Evolutionary conservation across 2,113 vertebrate genomes (phyloP).

Genomic region (Zonotrichia leucophrys): DNA sequence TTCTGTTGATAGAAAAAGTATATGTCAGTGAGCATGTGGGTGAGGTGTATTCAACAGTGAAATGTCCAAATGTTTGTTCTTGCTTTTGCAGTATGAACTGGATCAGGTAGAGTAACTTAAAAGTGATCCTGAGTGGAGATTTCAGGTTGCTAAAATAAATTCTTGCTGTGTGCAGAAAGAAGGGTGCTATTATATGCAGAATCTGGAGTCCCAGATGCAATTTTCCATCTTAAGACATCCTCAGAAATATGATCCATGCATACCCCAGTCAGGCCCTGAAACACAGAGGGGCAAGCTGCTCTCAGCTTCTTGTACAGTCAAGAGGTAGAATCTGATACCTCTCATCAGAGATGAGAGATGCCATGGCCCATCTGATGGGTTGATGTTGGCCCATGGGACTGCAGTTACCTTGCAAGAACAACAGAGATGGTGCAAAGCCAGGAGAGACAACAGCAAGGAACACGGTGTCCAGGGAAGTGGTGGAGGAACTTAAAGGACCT

Average conservation of each 20-base stretch:
- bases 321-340: not conserved
- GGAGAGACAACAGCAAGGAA: not conserved
- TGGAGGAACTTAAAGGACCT: not conserved
- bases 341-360: not conserved
- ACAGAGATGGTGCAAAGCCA: not conserved
- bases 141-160: not conserved
- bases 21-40: not conserved
- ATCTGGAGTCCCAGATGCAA: not conserved
- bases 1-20: not conserved
- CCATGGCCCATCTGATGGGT: not conserved
- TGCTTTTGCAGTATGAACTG: not conserved
- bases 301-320: not conserved
- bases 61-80: not conserved
- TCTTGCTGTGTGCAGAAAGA: not conserved
- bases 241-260: not conserved
- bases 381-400: not conserved
- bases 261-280: not conserved
- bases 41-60: not conserved
- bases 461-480: fast-evolving
- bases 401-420: not conserved
- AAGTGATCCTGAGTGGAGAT: not conserved
- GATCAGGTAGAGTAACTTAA: not conserved
- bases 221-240: not conserved
- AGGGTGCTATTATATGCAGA: not conserved
- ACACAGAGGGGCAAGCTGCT: not conserved